Evolutionary conservation across 2,797 vertebrate species (phyloP), one percentile per base, ranked within the genome.

Genomic region (Brotula barbata): DNA sequence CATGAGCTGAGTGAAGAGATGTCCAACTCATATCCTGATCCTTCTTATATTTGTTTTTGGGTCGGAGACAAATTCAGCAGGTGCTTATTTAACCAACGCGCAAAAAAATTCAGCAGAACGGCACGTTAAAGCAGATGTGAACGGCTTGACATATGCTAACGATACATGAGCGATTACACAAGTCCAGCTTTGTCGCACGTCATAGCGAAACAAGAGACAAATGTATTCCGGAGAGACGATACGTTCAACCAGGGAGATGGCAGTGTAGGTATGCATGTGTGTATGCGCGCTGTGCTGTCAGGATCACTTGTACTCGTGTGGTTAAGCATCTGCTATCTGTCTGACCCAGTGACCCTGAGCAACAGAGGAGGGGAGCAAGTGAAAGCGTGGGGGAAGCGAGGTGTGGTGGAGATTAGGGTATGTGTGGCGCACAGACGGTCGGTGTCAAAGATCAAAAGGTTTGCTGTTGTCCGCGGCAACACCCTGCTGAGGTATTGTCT

Each of bases 241-340:
- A 41, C 66, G 62, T 77, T 64, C 28, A 63, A 58, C 48, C 42
- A 41, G 42, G 54, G 70, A 60, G 68, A 21, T 74, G 77, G 81
- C 73, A 68, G 73, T 63, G 64, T 28, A 8, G 4, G 25, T 28
- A 8, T 57, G 66, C 39, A 47, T 66, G 40, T 25, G 44, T 17
- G 36, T 14, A 20, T 12, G 19, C 13, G 17, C 63, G 74, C 69
- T 68, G 61, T 11, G 21, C 51, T 67, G 78, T 80, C 71, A 57
- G 68, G 53, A 75, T 58, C 34, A 71, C 65, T 53, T 69, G 74
- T 45, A 71, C 74, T 68, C 56, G 36, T 60, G 68, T 49, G 49
- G 79, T 61, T 64, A 53, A 86, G 84, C 87, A 87, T 79, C 86
- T 88, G 88, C 76, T 84, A 49, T 53, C 65, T 64, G 81, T 83